Percentiles rank a stretch among this genome's conserved stretches.
Evolutionary conservation across 2,888 invertebrate genomes (phyloP).

Genomic region (Furcula furcula): DNA sequence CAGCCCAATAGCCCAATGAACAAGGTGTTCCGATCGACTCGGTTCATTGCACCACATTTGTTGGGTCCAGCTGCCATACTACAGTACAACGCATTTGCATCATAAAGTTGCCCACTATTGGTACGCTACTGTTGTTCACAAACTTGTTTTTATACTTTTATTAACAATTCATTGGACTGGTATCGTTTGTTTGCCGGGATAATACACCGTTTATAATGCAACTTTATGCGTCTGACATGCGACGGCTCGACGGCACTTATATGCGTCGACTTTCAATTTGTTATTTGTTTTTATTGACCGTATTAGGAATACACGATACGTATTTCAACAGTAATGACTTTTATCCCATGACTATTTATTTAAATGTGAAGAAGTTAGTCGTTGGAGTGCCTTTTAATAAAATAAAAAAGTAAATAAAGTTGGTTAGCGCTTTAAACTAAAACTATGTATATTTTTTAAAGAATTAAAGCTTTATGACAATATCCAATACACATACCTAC

Average conservation of each 20-base stretch:
- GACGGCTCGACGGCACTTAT: background rate
- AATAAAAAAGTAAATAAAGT: no score
- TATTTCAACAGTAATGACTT: background rate
- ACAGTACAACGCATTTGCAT: background rate
- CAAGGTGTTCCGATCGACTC: conserved; percentile 1
- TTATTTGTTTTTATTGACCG: conserved; percentile 1
- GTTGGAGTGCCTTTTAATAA: no score
- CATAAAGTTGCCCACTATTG: background rate
- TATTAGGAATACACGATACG: background rate
- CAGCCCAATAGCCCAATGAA: background rate
- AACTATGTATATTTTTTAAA: no score
- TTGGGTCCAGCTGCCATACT: background rate
- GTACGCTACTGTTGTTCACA: background rate
- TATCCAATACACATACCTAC: no score
- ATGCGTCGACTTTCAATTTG: background rate
- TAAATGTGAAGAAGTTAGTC: no score
- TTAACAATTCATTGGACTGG: conserved; percentile 1
- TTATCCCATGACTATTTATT: no score
- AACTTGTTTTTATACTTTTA: conserved; percentile 1
- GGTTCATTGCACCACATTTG: conserved; percentile 2
- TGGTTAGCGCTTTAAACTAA: no score
- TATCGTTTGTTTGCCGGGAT: conserved; percentile 1
- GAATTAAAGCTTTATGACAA: no score
- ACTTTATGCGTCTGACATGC: background rate
- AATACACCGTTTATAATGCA: background rate